A percentile compares a stretch with the other conserved stretches of the same genome.
Evolutionary conservation across 2,888 invertebrate genomes (phyloP).

Genomic region (Nomada lathburiana): DNA sequence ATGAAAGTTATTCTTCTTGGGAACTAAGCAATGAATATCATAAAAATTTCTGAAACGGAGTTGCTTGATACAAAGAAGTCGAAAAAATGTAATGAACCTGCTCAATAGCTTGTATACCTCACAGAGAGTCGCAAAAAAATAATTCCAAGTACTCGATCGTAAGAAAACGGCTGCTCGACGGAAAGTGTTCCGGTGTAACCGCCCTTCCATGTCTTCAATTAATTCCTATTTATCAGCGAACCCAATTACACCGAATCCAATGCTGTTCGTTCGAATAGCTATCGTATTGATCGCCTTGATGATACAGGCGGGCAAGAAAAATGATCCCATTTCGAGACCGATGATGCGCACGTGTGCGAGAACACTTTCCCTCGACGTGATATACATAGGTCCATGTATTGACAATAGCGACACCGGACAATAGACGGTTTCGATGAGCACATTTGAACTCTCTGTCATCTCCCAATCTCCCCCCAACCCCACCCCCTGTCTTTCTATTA

Average conservation of each 20-base stretch:
- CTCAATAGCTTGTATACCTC: too few species aligned
- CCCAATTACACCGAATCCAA: conserved; percentile 15
- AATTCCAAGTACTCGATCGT: not conserved
- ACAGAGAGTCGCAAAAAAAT: not conserved
- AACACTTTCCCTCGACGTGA: not conserved
- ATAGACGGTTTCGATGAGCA: conserved; percentile 30
- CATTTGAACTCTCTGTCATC: conserved; percentile 57
- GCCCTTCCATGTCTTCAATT: not conserved
- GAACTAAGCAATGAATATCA: too few species aligned
- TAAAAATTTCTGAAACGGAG: too few species aligned
- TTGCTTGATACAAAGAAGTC: too few species aligned
- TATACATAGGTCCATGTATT: not conserved
- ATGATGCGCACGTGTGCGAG: conserved; percentile 14
- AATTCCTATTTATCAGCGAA: conserved; percentile 17
- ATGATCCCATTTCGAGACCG: conserved; percentile 15
- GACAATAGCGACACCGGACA: conserved; percentile 4
- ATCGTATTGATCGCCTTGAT: not conserved
- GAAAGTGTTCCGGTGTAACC: conserved; percentile 14
- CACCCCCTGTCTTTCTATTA: too few species aligned
- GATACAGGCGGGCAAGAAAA: conserved; percentile 15
- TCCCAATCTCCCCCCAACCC: not conserved
- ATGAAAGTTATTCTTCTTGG: too few species aligned
- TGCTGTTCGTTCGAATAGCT: not conserved
- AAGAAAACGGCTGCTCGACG: not conserved
- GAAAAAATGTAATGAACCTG: too few species aligned